Conservation (phyloP, 2,888 invertebrate genomes). For the Melipona bicolor region DNA sequence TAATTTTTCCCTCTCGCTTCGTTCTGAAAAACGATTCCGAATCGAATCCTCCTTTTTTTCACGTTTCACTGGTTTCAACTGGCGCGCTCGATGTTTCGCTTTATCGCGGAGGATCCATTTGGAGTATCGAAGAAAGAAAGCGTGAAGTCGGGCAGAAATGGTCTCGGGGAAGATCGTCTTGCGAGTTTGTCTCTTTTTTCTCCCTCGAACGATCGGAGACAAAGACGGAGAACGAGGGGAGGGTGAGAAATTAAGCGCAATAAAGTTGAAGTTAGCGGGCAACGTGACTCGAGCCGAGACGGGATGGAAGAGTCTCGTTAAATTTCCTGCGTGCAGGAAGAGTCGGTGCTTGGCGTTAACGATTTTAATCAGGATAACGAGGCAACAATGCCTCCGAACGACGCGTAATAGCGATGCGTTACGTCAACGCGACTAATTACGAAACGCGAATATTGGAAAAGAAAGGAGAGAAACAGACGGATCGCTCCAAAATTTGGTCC, state of each 20-base stretch:
- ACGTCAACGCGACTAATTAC: slow-evolving; percentile 23
- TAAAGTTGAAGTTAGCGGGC: slow-evolving; percentile 40
- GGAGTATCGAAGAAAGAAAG: neutral
- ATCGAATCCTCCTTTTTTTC: slow-evolving; percentile 34
- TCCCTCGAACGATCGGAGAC: neutral
- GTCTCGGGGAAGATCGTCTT: neutral
- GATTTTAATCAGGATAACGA: slow-evolving; percentile 42
- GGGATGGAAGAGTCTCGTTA: slow-evolving; percentile 9
- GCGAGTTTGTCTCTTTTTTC: neutral
- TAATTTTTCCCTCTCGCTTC: slow-evolving; percentile 16
- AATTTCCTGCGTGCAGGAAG: slow-evolving; percentile 10
- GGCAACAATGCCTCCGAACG: slow-evolving; percentile 31
- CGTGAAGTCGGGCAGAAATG: neutral
- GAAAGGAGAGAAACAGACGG: neutral
- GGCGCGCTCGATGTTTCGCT: slow-evolving; percentile 22
- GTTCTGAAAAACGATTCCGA: slow-evolving; percentile 37
- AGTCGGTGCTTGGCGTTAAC: slow-evolving; percentile 11
- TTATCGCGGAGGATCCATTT: slow-evolving; percentile 24
- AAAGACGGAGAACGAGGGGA: neutral
- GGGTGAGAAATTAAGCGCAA: neutral
- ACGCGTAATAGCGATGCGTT: slow-evolving; percentile 23
- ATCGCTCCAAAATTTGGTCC: neutral
- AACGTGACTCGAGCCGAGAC: neutral
- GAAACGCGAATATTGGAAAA: slow-evolving; percentile 11
- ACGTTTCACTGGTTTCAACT: slow-evolving; percentile 15